Evolutionary conservation across 2,113 vertebrate species (phyloP).

Genomic region (Ptyas mucosa): DNA sequence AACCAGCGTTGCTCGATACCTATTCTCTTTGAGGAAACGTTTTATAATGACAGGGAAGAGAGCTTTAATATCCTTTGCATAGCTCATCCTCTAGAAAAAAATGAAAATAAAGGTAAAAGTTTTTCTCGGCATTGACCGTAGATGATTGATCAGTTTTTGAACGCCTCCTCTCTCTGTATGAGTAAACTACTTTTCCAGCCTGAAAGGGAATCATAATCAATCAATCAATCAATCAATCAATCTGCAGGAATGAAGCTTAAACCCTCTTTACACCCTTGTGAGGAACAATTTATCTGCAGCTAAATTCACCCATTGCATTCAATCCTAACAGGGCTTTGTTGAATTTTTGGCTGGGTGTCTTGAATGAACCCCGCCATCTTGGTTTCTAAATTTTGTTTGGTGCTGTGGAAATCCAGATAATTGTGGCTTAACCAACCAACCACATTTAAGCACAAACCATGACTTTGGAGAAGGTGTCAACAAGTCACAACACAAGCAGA

Average conservation of each 20-base stretch:
- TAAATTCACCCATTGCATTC: not conserved
- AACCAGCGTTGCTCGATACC: constrained; percentile 71
- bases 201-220: not conserved
- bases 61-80: constrained; percentile 92
- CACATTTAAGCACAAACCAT: not conserved
- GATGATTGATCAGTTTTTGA: not conserved
- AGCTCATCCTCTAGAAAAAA: constrained; percentile 81
- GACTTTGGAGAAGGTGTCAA: not conserved
- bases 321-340: not conserved
- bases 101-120: constrained; percentile 70
- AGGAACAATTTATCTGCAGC: not conserved
- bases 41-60: constrained; percentile 96
- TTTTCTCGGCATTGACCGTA: not conserved
- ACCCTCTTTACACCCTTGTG: not conserved
- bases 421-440: not conserved
- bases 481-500: not conserved
- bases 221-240: too few relatives aligned
- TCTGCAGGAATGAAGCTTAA: not conserved
- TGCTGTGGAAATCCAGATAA: not conserved
- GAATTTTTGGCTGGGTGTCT: not conserved
- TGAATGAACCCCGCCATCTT: not conserved
- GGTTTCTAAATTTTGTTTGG: not conserved
- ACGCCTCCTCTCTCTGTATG: not conserved
- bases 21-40: constrained; percentile 95
- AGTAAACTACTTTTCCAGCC: too few relatives aligned